Evolutionary conservation across 2,797 vertebrate species (phyloP), one percentile per base, ranked within the genome.

Genomic region (Setipinna tenuifilis): DNA sequence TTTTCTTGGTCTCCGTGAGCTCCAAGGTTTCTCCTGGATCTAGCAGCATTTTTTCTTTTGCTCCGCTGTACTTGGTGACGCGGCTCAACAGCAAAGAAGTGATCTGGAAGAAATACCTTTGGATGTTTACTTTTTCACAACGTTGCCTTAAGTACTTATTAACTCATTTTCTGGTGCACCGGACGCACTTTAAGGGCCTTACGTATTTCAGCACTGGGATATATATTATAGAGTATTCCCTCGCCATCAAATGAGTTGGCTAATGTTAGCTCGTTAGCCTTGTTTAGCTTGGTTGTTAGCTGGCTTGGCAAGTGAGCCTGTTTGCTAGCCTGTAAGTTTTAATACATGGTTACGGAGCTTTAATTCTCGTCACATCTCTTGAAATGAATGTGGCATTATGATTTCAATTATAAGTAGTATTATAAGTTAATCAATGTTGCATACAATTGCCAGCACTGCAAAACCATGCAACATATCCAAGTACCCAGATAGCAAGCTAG

Each of bases 51-150:
- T 86, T 86, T 87, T 86, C 82, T 84, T 86, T 84, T 81, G 78
- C 84, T 86, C 83, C 86, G 82, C 62, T 61, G 86, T 85, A 92
- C 93, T 93, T 94, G 94, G 93, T 94, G 94, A 94, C 94, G 93
- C 93, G 92, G 92, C 94, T 91, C 65, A 88, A 46, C 85, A 83
- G 71, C 87, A 54, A 44, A 54, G 62, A 54, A 82, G 25, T 61
- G 85, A 80, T 83, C 82, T 81, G 54, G 19, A 58, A 57, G 59
- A 82, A 84, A 86, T 82, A 59, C 5, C 35, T 57, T 83, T 41
- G 5, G 59, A 10, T 57, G 61, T 78, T 84, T 78, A 19, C 31
- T 81, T 91, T 89, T 88, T 83, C 23, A 44, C 80, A 23, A 59
- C 54, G 35, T 83, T 23, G 61, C 81, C 83, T 83, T 86, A 21